Base-by-base conservation (phyloP, 2,113 vertebrate genomes). In the Pollachius pollachius region DNA sequence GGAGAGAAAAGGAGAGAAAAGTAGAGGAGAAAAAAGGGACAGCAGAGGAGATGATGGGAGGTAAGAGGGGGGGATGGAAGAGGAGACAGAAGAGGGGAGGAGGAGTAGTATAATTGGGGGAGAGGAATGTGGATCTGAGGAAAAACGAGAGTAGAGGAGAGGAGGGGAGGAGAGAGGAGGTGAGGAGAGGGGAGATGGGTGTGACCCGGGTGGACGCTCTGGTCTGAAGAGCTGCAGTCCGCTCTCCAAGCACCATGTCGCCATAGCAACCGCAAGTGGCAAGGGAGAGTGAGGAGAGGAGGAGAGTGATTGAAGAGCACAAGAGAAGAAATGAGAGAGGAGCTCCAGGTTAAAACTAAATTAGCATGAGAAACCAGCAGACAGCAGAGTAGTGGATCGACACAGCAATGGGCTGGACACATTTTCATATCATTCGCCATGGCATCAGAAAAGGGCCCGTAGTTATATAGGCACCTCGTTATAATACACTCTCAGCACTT, bases 211-310 rank as follows among this genome's bases (percentile, higher is more conserved):
- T 59, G 73, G 69, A 81, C 48, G 80, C 78, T 71, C 65, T 2
- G 68, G 78, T 79, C 80, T 87, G 81, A 80, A 86, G 73, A 86
- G 81, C 48, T 18, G 65, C 76, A 73, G 72, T 67, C 65, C 80
- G 75, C 87, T 85, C 75, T 72, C 81, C 81, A 88, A 87, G 88
- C 80, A 83, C 89, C 75, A 73, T 0, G 87, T 89, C 73, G 81
- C 69, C 87, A 87, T 90, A 76, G 86, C 80, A 89, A 90, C 88
- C 57, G 70, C 71, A 72, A 83, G 84, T 76, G 41, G 52, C 41
- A 13, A 48, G 41, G 41, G 41, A 48, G 41, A 48, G 8, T 48
- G 78, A 78, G 65, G 70, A 64, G 64, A 65, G 2, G 21, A 70
- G 37, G 59, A 69, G 74, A 78, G 72, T 80, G 66, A 52, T 67